Base-by-base conservation (phyloP, 2,888 invertebrate species). In the Tricholauxania praeusta region DNA sequence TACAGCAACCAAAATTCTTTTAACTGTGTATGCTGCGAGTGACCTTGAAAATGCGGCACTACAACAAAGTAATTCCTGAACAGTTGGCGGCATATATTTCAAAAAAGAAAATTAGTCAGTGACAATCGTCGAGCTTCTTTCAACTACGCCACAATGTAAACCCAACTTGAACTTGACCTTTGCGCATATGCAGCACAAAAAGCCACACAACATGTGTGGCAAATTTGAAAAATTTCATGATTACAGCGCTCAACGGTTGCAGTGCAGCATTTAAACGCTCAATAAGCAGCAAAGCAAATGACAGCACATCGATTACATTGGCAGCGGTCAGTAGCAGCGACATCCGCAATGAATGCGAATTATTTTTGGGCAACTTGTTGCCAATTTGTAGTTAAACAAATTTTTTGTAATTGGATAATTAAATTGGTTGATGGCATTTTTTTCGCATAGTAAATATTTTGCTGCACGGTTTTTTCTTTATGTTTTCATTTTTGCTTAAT, bases 301-400 rank as follows among this genome's bases (percentile, higher is more conserved):
- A 39, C 39, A 39, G 39, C 39, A 39, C 39, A 39, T 39, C 39
- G 39, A 39, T 39, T 39, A 39, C 39, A 39, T 39, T 39, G 39
- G 39, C 39, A 39, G 10, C 39, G 8, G 5, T 2, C 39, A 39
- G 39, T 39, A 39, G 48, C 64, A 64, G 3, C 59, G 12, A 59
- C 17, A 39, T 39, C 39, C 7, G 10, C 39, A 32, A 32, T 32
- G 47, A 47, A 47, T 51, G 49, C 51, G 49, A 64, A 64, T 51
- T n/a, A 51, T 51, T 48, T 70, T 52, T 48, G 22, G 47, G 12
- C 52, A 62, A 39, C 57, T 60, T 70, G 68, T 69, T 70, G 70
- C 52, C 59, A 69, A 73, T 73, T 73, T 68, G 72, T 72, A 63
- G 51, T 51, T 39, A 53, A 68, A 70, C 70, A 70, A 70, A 63